Base-by-base conservation (phyloP, 2,113 vertebrate species). In the Oreochromis aureus region DNA sequence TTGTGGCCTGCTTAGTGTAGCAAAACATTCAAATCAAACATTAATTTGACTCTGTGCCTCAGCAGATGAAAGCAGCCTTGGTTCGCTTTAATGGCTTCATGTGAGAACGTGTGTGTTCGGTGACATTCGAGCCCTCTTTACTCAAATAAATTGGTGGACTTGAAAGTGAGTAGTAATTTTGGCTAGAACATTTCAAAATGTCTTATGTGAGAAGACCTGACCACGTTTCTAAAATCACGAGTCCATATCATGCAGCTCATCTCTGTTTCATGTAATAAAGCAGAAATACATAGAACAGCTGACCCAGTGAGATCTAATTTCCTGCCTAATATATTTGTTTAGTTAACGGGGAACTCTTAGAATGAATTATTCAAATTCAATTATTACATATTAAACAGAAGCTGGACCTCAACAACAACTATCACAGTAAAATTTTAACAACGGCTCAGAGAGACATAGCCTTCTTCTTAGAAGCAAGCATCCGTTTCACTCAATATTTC, bases 1-100 rank as follows among this genome's bases (percentile, higher is more conserved):
- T 87, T 66, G 85, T 46, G 78, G 87, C 80, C 90, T 92, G 82
- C 66, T 95, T 90, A 90, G 91, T 89, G 78, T 81, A 87, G 88
- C 91, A 94, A 91, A 89, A 85, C 93, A 93, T 92, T 87, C 86
- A 85, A 94, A 95, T 94, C 80, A 87, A 91, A 90, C 82, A 73
- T 85, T 90, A 93, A 93, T 95, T 94, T 95, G 86, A 93, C 92
- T 93, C 84, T 51, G 83, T 51, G 85, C 86, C 86, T 66, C 80
- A 46, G 91, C 82, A 93, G 91, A 93, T 94, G 73, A 93, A 90
- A 89, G 87, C 78, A 80, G 89, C 91, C 87, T 91, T 90, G 22
- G 55, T 87, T 90, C 71, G 87, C 83, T 94, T 91, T 90, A 82
- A 92, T 87, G 91, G 88, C 73, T 87, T 66, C 4, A 32, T 24